Percentiles rank a stretch among this genome's conserved stretches.
Evolutionary conservation across 2,888 invertebrate species (phyloP).

Genomic region (Acanthosepion esculentum): DNA sequence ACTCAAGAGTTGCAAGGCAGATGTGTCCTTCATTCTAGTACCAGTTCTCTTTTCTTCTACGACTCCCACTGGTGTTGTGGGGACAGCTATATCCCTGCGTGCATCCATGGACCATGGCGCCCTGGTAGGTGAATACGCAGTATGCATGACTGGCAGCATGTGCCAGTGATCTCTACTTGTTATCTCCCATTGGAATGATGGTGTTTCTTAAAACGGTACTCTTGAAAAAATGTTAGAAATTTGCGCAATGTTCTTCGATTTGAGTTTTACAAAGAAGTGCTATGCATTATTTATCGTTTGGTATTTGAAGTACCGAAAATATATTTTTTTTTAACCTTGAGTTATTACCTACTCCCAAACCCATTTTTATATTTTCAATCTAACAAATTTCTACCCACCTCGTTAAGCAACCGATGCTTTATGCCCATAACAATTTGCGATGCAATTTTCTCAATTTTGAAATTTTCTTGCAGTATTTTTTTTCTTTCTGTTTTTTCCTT

Average conservation of each 20-base stretch:
- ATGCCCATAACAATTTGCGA: neutral
- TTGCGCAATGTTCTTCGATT: neutral
- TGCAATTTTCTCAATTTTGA: neutral
- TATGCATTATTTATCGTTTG: neutral
- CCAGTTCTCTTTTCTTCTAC: neutral
- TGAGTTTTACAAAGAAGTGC: neutral
- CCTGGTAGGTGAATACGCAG: constrained; percentile 46
- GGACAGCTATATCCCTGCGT: neutral
- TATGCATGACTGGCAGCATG: constrained; percentile 46
- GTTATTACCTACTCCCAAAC: neutral
- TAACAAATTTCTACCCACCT: neutral
- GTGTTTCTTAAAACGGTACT: neutral
- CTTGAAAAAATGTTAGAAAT: neutral
- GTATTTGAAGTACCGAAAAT: neutral
- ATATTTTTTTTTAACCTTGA: neutral
- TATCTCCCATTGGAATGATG: constrained; percentile 41
- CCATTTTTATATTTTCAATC: neutral
- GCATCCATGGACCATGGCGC: constrained; percentile 34
- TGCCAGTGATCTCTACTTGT: constrained; percentile 2
- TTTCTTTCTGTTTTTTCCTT: neutral
- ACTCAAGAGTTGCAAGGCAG: neutral
- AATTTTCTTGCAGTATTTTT: neutral
- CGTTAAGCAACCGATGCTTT: neutral
- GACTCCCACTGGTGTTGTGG: neutral
- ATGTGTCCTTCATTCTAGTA: neutral